Evolutionary conservation across 2,888 invertebrate species (phyloP), one percentile per base, ranked within the genome.

Genomic region (Ophioninae sp.): DNA sequence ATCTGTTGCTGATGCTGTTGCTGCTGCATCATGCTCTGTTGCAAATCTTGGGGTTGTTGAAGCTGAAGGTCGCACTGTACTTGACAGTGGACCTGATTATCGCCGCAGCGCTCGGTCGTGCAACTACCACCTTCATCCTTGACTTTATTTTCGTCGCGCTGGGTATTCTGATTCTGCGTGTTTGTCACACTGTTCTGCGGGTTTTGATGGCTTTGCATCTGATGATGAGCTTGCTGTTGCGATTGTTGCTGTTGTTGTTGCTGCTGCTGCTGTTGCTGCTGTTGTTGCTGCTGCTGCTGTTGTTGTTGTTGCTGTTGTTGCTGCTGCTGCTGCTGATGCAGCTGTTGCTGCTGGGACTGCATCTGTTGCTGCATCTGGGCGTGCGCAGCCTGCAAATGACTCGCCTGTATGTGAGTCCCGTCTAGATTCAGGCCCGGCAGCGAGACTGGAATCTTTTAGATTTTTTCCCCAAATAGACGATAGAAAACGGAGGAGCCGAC

Each of bases 1-100:
- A 91, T 91, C 74, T 91, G 90, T 76, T 90, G 90, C 39, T 89
- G 89, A 44, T 95, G 95, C 86, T 95, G 95, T 87, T 95, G 90
- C 88, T 95, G 95, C 80, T 92, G 92, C 91, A 93, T 92, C 79
- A 93, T 86, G 69, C 88, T 93, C 81, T 93, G 93, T 85, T 93
- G 93, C 74, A 93, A 86, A 84, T 93, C 92, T 85, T 92, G 92
- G 3, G 91, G 89, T 65, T 91, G 89, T 86, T 92, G 92, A 77
- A 95, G 88, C 92, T 94, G 86, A 91, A 92, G 89, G 87, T 93
- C 93, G 82, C 94, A 92, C 84, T 93, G 71, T 93, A 92, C 92
- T 87, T 93, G 93, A 87, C 93, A 92, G 86, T 93, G 93, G 41
- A 93, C 92, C 85, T 93, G 93, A 89, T 91, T 92, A 78, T 92